phyloP scores from a whole-genome alignment of 1,140 invertebrate genomes.

The Panagrolaimus sp. region DNA sequence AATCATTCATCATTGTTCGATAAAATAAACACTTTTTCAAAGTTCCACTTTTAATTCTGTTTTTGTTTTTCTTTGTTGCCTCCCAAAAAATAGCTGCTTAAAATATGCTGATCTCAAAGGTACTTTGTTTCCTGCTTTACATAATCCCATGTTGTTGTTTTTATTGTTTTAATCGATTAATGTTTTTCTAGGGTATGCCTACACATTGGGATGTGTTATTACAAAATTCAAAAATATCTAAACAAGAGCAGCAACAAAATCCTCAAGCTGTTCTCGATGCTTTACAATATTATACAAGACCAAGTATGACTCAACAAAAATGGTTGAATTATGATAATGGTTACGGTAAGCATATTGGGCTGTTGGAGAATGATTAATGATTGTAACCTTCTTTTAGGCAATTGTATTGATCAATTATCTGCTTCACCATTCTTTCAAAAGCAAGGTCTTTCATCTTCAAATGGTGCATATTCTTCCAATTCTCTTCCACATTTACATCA shows the following conservation, averaged over 20 bases:
- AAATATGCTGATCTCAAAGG: too few relatives aligned
- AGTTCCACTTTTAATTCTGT: too few relatives aligned
- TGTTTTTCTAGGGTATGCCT: slow-evolving; percentile 78
- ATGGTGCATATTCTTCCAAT: slow-evolving; percentile 40
- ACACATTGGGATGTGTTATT: slow-evolving; percentile 90
- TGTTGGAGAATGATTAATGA: too few relatives aligned
- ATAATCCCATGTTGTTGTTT: too few relatives aligned
- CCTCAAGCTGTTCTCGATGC: slow-evolving; percentile 97
- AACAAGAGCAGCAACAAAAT: slow-evolving; percentile 97
- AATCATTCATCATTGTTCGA: too few relatives aligned
- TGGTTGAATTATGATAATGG: slow-evolving; percentile 50
- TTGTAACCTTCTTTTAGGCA: slow-evolving; percentile 19
- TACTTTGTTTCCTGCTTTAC: too few relatives aligned
- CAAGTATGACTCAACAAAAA: slow-evolving; percentile 73
- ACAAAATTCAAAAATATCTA: slow-evolving; percentile 94
- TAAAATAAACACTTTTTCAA: too few relatives aligned
- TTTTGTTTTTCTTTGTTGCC: too few relatives aligned
- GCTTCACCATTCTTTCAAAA: neutral
- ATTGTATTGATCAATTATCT: slow-evolving; percentile 25
- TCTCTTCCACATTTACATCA: slow-evolving; percentile 39
- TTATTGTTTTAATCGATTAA: neutral
- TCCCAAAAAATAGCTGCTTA: too few relatives aligned
- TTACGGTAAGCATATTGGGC: neutral
- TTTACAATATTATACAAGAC: slow-evolving; percentile 90
- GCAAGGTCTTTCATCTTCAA: neutral